Evolutionary conservation across 2,113 vertebrate genomes (phyloP), one percentile per base, ranked within the genome.

Genomic region (Sclerurus mexicanus): DNA sequence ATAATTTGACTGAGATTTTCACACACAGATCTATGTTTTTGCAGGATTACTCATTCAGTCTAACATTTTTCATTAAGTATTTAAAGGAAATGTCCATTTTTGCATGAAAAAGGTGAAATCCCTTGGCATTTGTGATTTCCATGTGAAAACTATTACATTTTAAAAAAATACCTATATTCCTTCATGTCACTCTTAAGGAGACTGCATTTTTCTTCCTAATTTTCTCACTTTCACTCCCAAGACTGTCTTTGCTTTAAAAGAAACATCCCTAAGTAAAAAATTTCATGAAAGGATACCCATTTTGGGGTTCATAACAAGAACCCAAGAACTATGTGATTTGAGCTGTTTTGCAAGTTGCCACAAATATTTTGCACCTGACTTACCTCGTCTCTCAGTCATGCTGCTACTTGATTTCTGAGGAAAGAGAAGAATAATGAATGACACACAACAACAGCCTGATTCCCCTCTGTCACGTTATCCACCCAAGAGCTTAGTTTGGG

Each of bases 41-140:
- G 7, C n/a, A 63, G 47, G 30, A 37, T 74, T 94, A 39, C 4
- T 77, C 13, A 10, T 86, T 85, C 47, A 84, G 20, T 60, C 56
- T 72, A 86, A 46, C 1, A 33, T 27, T 3, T 82, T 92, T 91
- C n/a, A 56, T 66, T 35, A 66, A 74, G 11, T 52, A 58, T 22
- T 83, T 78, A n/a, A 59, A 93, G 35, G 9, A 90, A 93, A 83
- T 19, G 35, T 71, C 39, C 15, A 14, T 88, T 96, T 89, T 84
- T 66, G 37, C 14, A 74, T 5, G 22, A 66, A 80, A 33, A 86
- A n/a, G 22, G 6, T 52, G 52, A 87, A 92, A 67, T 31, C 66
- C n/a, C 31, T 7, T 5, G 44, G 5, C 12, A 23, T 78, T 72
- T 85, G 39, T 83, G 71, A 87, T 77, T 80, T 63, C 64, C 13